Conservation (phyloP, 2,113 vertebrate species). For the Pelecanus crispus region DNA sequence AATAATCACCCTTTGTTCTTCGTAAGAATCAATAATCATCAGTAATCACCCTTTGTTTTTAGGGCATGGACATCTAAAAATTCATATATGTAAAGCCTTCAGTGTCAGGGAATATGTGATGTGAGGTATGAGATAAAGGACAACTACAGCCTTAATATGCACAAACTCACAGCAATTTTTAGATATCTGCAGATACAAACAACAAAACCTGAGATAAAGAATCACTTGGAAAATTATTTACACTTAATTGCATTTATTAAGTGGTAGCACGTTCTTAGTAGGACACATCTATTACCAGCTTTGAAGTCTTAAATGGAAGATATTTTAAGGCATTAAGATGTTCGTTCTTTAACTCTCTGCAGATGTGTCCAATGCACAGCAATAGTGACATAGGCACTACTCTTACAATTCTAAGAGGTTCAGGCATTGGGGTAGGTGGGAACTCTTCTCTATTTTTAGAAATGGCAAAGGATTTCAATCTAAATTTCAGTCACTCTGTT, state of each 20-base stretch:
- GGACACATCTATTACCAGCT: background rate
- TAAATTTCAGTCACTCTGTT: background rate
- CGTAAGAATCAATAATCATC: background rate
- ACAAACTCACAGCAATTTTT: background rate
- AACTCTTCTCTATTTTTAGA: background rate
- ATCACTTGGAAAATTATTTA: background rate
- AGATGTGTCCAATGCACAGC: background rate
- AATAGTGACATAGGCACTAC: accelerated
- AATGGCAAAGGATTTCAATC: background rate
- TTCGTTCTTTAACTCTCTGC: background rate
- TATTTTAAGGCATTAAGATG: background rate
- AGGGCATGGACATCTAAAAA: background rate
- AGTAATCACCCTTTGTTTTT: background rate
- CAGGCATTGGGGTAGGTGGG: background rate
- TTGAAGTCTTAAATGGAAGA: background rate
- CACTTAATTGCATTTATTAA: background rate
- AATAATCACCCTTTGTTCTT: background rate
- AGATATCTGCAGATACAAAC: background rate
- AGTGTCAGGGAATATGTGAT: background rate
- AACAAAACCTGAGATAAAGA: background rate
- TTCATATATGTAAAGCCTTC: accelerated
- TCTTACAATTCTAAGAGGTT: background rate
- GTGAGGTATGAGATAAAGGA: background rate
- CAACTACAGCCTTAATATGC: background rate
- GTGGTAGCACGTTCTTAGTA: background rate